Evolutionary conservation across 2,888 invertebrate species (phyloP), one percentile per base, ranked within the genome.

Genomic region (Agrenia bidenticulata): DNA sequence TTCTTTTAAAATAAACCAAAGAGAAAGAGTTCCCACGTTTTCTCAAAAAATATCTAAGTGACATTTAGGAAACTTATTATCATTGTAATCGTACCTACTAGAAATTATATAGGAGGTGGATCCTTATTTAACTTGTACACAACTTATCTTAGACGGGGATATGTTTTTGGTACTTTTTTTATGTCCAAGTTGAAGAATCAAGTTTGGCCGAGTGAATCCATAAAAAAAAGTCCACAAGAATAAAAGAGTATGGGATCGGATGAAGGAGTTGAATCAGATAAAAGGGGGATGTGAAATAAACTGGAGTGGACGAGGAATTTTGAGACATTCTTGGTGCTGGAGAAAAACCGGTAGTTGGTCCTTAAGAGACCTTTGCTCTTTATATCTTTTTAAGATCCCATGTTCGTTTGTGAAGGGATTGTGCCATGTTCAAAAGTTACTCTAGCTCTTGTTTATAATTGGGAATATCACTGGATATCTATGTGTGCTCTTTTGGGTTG

Each of bases 301-400:
- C 62, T 53, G 42, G 61, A 42, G 55, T 53, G 42, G 39, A 57
- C 21, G 56, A 39, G 37, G 41, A 57, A 57, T 57, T 57, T 41
- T 41, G 19, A 39, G 41, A 57, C 41, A 57, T 57, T 57, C 56
- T 57, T 55, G 9, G 21, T 59, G 37, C 59, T 64, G 42, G 39
- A 51, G 51, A 58, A 64, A 64, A 64, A 64, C 64, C 64, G 64
- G 64, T 64, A 64, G 64, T 64, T 50, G 50, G 19, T 45, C n/a
- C 45, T 45, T 45, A 19, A 45, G 4, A 45, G 45, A 15, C 9
- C 45, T 32, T 32, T 32, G 32, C 32, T 32, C 32, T 32, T 32
- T 32, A 32, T 32, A 32, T 32, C 32, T 32, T 32, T 32, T 32
- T 32, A 32, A 32, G 32, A 32, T 32, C 4, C 32, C n/a, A n/a